Evolutionary conservation across 2,797 vertebrate species (phyloP).

Genomic region (Pantherophis alleghaniensis): DNA sequence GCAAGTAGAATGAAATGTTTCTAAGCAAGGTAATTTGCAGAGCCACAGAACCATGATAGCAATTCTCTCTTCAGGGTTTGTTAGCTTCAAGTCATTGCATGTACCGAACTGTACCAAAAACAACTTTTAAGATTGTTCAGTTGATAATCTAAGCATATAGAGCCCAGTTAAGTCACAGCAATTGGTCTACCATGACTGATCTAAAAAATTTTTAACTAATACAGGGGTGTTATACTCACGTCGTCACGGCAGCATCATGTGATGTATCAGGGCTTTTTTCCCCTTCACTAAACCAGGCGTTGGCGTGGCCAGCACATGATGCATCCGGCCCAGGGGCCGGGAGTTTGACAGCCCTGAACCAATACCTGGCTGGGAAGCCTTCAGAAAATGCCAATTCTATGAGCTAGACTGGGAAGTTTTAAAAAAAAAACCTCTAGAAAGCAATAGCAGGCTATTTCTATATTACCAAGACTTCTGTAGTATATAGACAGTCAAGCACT

Average conservation of each 20-base stretch:
- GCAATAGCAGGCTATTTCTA: not conserved
- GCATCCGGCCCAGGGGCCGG: too few relatives aligned
- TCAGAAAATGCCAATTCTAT: not conserved
- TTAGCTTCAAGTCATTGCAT: not conserved
- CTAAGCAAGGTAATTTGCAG: not conserved
- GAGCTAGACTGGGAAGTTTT: not conserved
- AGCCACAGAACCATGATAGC: not conserved
- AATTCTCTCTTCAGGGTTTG: not conserved
- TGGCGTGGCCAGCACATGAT: too few relatives aligned
- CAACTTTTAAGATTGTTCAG: not conserved
- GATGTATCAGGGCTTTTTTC: too few relatives aligned
- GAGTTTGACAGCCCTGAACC: too few relatives aligned
- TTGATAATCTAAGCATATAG: not conserved
- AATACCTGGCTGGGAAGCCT: not conserved
- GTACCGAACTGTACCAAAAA: not conserved
- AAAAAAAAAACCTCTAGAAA: not conserved
- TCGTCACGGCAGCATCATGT: accelerated
- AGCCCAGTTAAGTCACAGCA: not conserved
- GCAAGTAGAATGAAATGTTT: not conserved
- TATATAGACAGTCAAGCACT: not conserved
- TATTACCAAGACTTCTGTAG: not conserved
- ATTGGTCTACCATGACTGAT: not conserved
- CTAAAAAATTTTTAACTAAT: not conserved
- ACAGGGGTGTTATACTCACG: too few relatives aligned
- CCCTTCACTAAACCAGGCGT: too few relatives aligned